These are phyloP conservation scores for Chitala chitala DNA, from an alignment of 2,113 vertebrate genomes.

Conservation along the genomic window DNA sequence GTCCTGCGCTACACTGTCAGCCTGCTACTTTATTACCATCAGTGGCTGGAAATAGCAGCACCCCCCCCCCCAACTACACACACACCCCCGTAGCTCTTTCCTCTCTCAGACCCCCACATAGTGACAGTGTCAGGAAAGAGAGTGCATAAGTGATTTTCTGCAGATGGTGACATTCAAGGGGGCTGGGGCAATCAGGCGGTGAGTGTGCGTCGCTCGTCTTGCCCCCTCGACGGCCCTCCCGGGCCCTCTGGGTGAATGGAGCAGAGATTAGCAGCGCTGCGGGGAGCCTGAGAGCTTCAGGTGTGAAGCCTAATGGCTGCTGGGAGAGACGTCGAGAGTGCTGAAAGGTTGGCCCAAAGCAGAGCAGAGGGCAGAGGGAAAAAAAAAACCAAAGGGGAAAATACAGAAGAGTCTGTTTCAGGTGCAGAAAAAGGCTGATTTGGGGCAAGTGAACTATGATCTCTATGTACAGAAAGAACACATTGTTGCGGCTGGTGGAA, in stretches of 20 bases:
- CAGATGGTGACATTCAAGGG: conserved; percentile 87
- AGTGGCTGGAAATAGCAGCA: conserved; percentile 12
- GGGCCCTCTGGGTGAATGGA: conserved; percentile 80
- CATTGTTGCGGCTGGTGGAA: background rate
- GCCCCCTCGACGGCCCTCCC: conserved; percentile 62
- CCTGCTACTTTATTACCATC: conserved; percentile 18
- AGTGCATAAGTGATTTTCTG: conserved; percentile 80
- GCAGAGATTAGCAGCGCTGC: conserved; percentile 81
- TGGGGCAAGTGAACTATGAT: background rate
- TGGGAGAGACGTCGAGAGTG: conserved; percentile 55
- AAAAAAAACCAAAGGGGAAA: background rate
- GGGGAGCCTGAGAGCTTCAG: conserved; percentile 78
- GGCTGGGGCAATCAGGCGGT: conserved; percentile 81
- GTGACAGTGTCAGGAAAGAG: conserved; percentile 53
- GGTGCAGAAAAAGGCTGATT: background rate
- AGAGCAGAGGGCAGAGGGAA: background rate
- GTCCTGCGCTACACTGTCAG: background rate
- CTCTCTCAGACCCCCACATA: conserved; percentile 33
- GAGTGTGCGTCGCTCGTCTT: conserved; percentile 67
- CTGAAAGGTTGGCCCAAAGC: background rate
- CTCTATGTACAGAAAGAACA: background rate
- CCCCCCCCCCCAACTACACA: background rate
- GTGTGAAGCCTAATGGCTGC: conserved; percentile 84
- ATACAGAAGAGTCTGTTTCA: conserved; percentile 58
- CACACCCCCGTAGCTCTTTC: conserved; percentile 8